Evolutionary conservation across 2,113 vertebrate genomes (phyloP).

Genomic region (Gavialis gangeticus): DNA sequence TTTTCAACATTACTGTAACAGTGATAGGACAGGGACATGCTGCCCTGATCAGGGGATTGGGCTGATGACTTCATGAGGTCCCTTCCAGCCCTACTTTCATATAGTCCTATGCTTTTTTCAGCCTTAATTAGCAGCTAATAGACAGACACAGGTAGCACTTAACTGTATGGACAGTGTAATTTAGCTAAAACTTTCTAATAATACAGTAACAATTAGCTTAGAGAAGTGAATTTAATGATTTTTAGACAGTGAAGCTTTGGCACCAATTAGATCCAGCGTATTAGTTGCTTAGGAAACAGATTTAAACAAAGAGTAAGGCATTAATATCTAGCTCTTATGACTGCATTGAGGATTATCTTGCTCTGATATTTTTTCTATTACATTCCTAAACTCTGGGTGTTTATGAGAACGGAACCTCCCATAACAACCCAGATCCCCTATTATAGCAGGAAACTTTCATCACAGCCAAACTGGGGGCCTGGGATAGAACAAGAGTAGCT

Average conservation of each 20-base stretch:
- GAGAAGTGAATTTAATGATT: conserved; percentile 55
- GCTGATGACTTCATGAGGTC: too few relatives aligned
- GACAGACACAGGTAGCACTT: conserved; percentile 66
- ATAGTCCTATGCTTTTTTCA: conserved; percentile 1
- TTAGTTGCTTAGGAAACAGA: conserved; percentile 71
- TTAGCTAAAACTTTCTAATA: conserved; percentile 66
- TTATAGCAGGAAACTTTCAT: conserved; percentile 69
- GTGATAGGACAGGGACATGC: conserved; percentile 28
- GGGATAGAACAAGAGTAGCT: conserved; percentile 60
- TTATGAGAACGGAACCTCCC: conserved; percentile 14
- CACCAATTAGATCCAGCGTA: conserved; percentile 36
- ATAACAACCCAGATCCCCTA: conserved; percentile 31
- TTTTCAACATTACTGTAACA: conserved; percentile 34
- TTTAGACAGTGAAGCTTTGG: conserved; percentile 48
- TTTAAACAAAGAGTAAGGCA: conserved; percentile 49
- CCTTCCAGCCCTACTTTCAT: too few relatives aligned
- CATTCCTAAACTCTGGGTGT: conserved; percentile 51
- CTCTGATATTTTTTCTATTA: conserved; percentile 56
- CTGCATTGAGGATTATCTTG: conserved; percentile 37
- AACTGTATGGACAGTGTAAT: conserved; percentile 58
- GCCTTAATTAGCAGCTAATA: conserved; percentile 66
- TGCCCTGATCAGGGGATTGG: not conserved
- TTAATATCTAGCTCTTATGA: conserved; percentile 45
- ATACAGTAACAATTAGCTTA: conserved; percentile 33
- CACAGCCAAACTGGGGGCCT: conserved; percentile 58